Evolutionary conservation across 2,888 invertebrate genomes (phyloP), one percentile per base, ranked within the genome.

Genomic region (Antheraea yamamai): DNA sequence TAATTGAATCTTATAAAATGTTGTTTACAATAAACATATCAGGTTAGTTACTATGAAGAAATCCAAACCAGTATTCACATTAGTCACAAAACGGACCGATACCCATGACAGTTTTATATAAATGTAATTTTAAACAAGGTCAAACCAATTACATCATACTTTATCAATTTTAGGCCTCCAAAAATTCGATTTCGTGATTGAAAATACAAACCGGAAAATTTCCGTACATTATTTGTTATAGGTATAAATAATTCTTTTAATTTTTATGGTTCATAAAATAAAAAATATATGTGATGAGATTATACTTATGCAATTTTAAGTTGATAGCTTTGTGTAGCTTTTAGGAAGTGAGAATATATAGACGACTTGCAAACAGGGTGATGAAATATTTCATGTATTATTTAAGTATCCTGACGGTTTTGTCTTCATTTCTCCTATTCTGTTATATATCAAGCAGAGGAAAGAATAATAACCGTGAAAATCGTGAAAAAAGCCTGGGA

Each of bases 291-390:
- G 74, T 47, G 58, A 75, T 64, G 76, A 79, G 78, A 78, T 77
- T 77, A 78, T 73, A 68, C 58, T 68, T 73, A 51, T 74, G 51
- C 58, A 68, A 47, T 12, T 66, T 26, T 74, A 72, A 72, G 74
- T 73, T 66, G 51, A 51, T 71, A 75, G 61, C 72, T 75, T 75
- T 71, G 47, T 26, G 72, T 61, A 72, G 72, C 47, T 51, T 23
- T 16, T 47, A 75, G 71, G 20, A 61, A 70, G 30, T 39, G 47
- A 74, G 58, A 71, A 66, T 73, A 70, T 76, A 61, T 76, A 52
- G 73, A 73, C 35, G 75, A 55, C 23, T 75, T 77, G 76, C 72
- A n/a, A 71, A 77, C 79, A 76, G 77, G 76, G 75, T 79, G 70
- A 73, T 79, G 70, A 73, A 74, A 71, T 73, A 61, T 76, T 75